These are phyloP conservation scores for Thalassarche chlororhynchos DNA, from an alignment of 2,113 vertebrate genomes.

Conservation along the genomic window DNA sequence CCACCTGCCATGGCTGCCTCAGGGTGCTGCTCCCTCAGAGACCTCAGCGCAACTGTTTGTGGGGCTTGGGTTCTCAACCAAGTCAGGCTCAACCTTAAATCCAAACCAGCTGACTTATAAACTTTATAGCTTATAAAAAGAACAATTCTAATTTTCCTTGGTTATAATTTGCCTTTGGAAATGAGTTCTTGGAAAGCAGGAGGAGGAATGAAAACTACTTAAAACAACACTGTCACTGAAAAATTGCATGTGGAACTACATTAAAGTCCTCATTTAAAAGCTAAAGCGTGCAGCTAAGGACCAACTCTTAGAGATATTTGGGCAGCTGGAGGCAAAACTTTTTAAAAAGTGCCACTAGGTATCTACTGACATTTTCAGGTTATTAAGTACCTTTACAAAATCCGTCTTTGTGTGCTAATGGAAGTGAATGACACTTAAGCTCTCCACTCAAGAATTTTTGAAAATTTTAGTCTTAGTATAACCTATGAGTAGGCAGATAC, in stretches of 20 bases:
- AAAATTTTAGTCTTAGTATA: neutral
- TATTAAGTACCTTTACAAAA: neutral
- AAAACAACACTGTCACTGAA: neutral
- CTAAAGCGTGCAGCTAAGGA: neutral
- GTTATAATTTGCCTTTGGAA: neutral
- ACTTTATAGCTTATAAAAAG: neutral
- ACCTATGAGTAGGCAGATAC: neutral
- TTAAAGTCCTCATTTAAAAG: neutral
- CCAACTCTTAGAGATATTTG: neutral
- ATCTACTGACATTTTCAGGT: neutral
- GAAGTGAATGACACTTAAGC: neutral
- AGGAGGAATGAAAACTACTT: neutral
- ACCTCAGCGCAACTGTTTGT: neutral
- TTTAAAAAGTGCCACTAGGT: neutral
- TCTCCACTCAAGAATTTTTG: neutral
- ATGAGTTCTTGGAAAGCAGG: neutral
- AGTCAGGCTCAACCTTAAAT: neutral
- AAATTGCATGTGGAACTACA: neutral
- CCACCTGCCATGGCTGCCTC: neutral
- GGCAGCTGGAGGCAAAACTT: neutral
- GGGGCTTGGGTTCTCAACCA: neutral
- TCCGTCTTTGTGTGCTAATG: neutral
- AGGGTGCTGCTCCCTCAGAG: neutral
- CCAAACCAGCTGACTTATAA: neutral
- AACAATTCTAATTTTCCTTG: neutral